Evolutionary conservation across 2,113 vertebrate species (phyloP), one percentile per base, ranked within the genome.

Genomic region (Eidolon helvum): DNA sequence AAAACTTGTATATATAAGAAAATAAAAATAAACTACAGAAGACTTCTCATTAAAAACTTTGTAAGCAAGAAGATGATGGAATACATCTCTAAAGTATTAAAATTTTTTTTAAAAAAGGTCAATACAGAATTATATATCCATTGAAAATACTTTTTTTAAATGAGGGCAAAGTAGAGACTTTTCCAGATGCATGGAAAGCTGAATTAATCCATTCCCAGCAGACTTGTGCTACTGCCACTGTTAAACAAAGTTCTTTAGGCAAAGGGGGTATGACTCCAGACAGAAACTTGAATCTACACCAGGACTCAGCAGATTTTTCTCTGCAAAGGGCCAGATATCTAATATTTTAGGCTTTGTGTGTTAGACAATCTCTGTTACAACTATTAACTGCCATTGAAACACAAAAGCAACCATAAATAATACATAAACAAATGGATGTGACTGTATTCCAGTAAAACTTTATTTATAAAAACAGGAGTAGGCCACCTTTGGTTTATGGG

Each of bases 401-500:
- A 86, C n/a, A 69, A 35, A 69, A 72, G 24, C 69, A 72, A 21
- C 80, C 10, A 30, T 63, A 68, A 61, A 63, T 4, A 22, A 22
- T 87, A 53, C 7, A 28, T 84, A 87, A 86, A 83, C 66, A 90
- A 89, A 61, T 61, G 10, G 9, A 15, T 4, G 6, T 94, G 68
- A 35, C 75, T 90, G 1, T 88, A 12, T 83, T 83, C 53, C 74
- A 83, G 24, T 77, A 86, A 92, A 86, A 92, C 74, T 94, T 83
- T 83, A 66, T 87, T 77, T 92, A 92, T 14, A 92, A 77, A 96
- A 92, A 68, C 18, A 90, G 48, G 63, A 96, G 82, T 22, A 78
- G 15, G n/a, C 19, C 11, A 84, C 9, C 30, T 94, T 61, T 79
- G 69, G 4, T 72, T n/a, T 2, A 3, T 50, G 57, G 43, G 57